Evolutionary conservation across 2,797 vertebrate species (phyloP).

Genomic region (Tympanoctomys barrerae): DNA sequence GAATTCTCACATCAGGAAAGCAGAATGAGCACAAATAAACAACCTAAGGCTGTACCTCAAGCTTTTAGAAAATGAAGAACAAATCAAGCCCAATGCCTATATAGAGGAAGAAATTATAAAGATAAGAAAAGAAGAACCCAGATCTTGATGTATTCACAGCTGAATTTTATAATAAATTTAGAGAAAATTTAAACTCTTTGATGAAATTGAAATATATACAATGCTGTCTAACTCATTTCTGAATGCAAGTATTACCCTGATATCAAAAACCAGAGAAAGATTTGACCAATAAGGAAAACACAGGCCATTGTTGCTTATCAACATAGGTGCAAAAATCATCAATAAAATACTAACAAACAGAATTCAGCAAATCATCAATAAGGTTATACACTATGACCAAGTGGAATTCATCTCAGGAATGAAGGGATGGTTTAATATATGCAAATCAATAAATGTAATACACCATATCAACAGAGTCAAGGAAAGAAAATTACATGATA

Average conservation of each 20-base stretch:
- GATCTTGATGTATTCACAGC: neutral
- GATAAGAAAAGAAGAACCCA: no score
- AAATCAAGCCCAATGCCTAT: neutral
- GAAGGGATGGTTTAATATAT: neutral
- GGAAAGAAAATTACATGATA: neutral
- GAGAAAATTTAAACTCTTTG: neutral
- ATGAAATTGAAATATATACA: neutral
- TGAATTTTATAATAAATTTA: neutral
- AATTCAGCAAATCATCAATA: neutral
- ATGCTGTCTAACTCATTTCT: neutral
- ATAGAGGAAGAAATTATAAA: neutral
- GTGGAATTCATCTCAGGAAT: neutral
- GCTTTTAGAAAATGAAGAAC: neutral
- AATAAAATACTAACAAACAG: neutral
- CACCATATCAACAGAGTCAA: neutral
- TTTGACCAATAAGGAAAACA: neutral
- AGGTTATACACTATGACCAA: neutral
- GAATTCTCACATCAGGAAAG: neutral
- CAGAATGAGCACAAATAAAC: neutral
- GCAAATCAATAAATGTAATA: neutral
- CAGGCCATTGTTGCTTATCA: neutral
- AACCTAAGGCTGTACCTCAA: neutral
- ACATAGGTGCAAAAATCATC: neutral
- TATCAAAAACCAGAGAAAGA: neutral
- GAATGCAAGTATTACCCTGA: neutral